Evolutionary conservation across 2,797 vertebrate genomes (phyloP), one percentile per base, ranked within the genome.

Genomic region (Enteromius paludinosus): DNA sequence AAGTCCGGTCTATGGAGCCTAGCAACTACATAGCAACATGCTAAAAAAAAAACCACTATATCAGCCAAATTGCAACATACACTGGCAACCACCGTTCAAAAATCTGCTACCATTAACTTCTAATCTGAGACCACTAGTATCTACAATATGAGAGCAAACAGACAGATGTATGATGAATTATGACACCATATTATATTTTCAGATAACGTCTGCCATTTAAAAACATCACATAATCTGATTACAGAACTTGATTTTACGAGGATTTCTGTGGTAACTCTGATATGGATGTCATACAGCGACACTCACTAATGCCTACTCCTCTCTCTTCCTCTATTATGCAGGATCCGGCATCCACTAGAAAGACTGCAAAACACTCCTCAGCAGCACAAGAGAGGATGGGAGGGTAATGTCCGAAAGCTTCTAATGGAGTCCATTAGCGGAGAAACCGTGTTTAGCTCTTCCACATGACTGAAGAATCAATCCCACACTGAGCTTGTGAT

Each of bases 191-290:
- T 3, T 43, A 17, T 20, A 7, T 43, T 59, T 41, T 49, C 38
- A 65, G 38, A 43, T 41, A 72, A 68, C 47, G 35, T 49, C 47
- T 71, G 30, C 1, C 35, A 84, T 87, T 86, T 87, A 82, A 85
- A 89, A 89, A 90, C 88, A 92, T 81, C 87, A 82, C 83, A 65
- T 90, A 91, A 93, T 92, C 87, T 87, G 79, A 90, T 92, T 92
- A 91, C 85, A 82, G 1, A 83, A 78, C 84, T 84, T 88, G 86
- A 79, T 88, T 92, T 90, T 85, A 87, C 84, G 87, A 66, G 86
- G 86, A 70, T 83, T 89, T 82, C 71, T 17, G 85, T 84, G 0
- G 43, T 33, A 35, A 79, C 56, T 23, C 87, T 85, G 75, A 59
- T 79, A 78, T 87, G 81, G 77, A 83, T 84, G 66, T 90, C 87